Evolutionary conservation across 2,888 invertebrate species (phyloP).

Genomic region (Pseudococcus viburni): DNA sequence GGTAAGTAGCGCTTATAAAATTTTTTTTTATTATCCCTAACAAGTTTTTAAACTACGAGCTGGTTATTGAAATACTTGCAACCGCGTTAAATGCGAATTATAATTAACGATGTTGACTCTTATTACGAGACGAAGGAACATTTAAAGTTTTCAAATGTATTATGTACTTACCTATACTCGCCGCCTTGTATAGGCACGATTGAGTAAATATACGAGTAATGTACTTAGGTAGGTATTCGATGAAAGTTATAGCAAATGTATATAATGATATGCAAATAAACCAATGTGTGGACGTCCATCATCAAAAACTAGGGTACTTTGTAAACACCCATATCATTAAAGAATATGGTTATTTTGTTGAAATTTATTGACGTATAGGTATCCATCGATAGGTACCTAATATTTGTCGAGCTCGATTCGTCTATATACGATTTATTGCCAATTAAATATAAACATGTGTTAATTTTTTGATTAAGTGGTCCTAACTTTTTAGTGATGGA

Average conservation of each 20-base stretch:
- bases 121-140: background rate
- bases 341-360: background rate
- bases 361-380: background rate
- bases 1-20: background rate
- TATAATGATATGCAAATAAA: slow-evolving; percentile 50
- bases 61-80: slow-evolving; percentile 22
- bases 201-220: background rate
- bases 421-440: background rate
- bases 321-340: slow-evolving; percentile 25
- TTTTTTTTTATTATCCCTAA: slow-evolving; percentile 11
- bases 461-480: background rate
- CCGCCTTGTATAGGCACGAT: background rate
- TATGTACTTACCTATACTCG: background rate
- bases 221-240: background rate
- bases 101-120: slow-evolving; percentile 50
- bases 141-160: background rate
- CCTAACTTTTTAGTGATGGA: background rate
- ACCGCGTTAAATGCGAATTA: slow-evolving; percentile 35
- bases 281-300: background rate
- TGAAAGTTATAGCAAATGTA: slow-evolving; percentile 14
- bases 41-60: background rate
- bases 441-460: background rate
- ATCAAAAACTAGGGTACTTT: slow-evolving; percentile 4
- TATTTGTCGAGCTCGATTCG: background rate
- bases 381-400: background rate